These are phyloP conservation scores for Trichopria drosophilae DNA, from an alignment of 2,888 invertebrate genomes.

Conservation along the genomic window DNA sequence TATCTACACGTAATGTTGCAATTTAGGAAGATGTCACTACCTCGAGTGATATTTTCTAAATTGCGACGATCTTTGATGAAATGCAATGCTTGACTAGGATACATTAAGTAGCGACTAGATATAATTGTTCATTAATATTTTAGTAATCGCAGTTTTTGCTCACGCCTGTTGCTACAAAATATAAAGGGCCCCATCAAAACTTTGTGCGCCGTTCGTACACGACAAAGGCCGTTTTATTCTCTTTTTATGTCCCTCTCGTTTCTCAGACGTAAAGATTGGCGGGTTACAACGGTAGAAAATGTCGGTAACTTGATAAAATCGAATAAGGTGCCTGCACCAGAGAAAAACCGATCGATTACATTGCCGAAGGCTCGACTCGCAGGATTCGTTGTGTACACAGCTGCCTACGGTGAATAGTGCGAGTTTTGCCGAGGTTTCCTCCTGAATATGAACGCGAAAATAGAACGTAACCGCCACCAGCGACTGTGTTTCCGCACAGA, in stretches of 20 bases:
- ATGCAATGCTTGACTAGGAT: slow-evolving; percentile 54
- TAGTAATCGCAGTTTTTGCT: slow-evolving; percentile 5
- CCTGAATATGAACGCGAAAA: slow-evolving; percentile 78
- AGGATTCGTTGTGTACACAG: slow-evolving; percentile 24
- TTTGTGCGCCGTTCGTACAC: slow-evolving; percentile 3
- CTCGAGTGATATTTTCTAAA: no score
- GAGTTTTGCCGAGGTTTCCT: slow-evolving; percentile 63
- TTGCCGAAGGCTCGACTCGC: slow-evolving; percentile 16
- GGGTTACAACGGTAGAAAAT: no score
- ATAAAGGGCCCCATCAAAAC: slow-evolving; percentile 24
- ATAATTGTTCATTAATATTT: slow-evolving; percentile 31
- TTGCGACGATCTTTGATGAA: no score
- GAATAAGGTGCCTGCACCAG: no score
- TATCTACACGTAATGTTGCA: no score
- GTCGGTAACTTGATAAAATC: no score
- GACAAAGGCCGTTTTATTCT: slow-evolving; percentile 25
- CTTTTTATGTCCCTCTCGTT: no score
- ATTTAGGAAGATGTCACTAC: no score
- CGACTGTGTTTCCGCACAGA: slow-evolving; percentile 70
- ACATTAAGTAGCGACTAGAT: slow-evolving; percentile 55
- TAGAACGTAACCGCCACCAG: slow-evolving; percentile 81
- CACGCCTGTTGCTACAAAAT: slow-evolving; percentile 16
- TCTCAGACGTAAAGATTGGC: no score
- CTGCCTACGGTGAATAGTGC: slow-evolving; percentile 55
- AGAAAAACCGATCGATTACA: no score